Evolutionary conservation across 2,113 vertebrate species (phyloP).

Genomic region (Seriola aureovittata): DNA sequence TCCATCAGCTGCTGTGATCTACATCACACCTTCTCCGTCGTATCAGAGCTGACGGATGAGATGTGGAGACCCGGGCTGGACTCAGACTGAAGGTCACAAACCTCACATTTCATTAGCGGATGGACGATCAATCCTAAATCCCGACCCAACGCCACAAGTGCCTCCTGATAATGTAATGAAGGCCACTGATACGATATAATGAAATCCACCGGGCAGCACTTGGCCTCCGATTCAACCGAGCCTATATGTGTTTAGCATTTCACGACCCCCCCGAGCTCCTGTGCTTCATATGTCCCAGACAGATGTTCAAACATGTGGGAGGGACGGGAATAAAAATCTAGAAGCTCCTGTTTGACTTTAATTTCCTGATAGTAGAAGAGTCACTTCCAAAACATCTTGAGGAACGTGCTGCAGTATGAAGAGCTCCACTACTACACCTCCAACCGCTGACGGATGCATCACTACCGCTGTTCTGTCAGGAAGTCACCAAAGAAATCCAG

Average conservation of each 20-base stretch:
- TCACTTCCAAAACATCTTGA: not conserved
- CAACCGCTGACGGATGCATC: slow-evolving; percentile 25
- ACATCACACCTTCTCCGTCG: not conserved
- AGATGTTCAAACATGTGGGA: too few species aligned
- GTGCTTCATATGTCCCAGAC: not conserved
- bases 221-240: slow-evolving; percentile 40
- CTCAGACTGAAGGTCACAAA: slow-evolving; percentile 48
- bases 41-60: slow-evolving; percentile 7
- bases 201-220: slow-evolving; percentile 47
- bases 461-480: slow-evolving; percentile 43
- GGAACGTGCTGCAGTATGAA: not conserved
- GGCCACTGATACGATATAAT: slow-evolving; percentile 60
- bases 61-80: not conserved
- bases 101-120: slow-evolving; percentile 57
- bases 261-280: not conserved
- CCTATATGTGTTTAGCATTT: slow-evolving; percentile 50
- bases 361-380: too few species aligned
- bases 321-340: too few species aligned
- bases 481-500: slow-evolving; percentile 35
- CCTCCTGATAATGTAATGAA: slow-evolving; percentile 62
- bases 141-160: slow-evolving; percentile 41
- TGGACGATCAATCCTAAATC: slow-evolving; percentile 55
- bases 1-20: not conserved
- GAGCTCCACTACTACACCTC: slow-evolving; percentile 13
- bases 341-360: too few species aligned